Evolutionary conservation across 2,888 invertebrate genomes (phyloP), one percentile per base, ranked within the genome.

Genomic region (Metalampra italica): DNA sequence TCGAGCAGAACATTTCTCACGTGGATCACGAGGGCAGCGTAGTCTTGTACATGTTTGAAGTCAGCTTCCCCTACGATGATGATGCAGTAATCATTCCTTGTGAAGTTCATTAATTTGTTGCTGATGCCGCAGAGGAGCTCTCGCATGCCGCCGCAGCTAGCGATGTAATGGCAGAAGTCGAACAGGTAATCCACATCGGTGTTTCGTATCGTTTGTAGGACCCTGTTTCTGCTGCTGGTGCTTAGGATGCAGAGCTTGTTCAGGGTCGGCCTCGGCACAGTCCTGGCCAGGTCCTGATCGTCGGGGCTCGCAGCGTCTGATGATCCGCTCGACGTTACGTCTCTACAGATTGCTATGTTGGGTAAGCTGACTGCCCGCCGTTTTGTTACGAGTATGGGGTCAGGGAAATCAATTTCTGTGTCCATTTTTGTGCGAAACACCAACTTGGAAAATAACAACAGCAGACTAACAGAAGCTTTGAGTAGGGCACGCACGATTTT

Each of bases 71-170:
- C 46, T 14, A 46, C 15, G 0, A 46, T 15, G n/a, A 46, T 40
- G 0, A 46, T 32, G 29, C 46, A 46, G 15, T 41, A 40, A 39
- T 46, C 46, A n/a, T 40, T 41, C 30, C 7, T 40, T 3, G 46
- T 46, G 11, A 40, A 46, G 9, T 46, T 29, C 9, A 7, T 32
- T 7, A 46, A 1, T 14, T 46, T 46, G 7, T 30, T 8, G 3
- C 41, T 30, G 7, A 46, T 34, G 3, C 36, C 34, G 4, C 8
- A 7, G 3, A 46, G 15, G 9, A 46, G n/a, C 1, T 9, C 32
- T 3, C 9, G 12, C 14, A 40, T 14, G 1, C 32, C 15, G 13
- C 7, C 40, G 3, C 29, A 15, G 5, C 13, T 14, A 1, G 40
- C 15, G 1, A 14, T 13, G 15, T 40, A 46, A 13, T 40, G 46